A percentile compares a stretch with the other conserved stretches of the same genome.
Evolutionary conservation across 92 coral and sea anemone species (phyloP).

Genomic region (Pocillopora meandrina): DNA sequence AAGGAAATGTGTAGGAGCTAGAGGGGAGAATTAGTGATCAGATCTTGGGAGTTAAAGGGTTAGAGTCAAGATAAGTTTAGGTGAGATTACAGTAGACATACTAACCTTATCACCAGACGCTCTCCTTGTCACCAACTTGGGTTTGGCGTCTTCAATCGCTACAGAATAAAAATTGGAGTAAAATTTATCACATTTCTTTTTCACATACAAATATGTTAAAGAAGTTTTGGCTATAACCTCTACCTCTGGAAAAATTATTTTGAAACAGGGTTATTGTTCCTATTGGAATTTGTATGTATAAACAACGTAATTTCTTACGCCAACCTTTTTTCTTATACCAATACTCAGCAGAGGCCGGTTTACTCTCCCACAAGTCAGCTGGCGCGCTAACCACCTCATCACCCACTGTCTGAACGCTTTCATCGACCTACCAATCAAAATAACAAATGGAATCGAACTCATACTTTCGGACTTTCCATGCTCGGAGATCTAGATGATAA

Average conservation of each 20-base stretch:
- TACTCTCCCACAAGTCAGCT: constrained; percentile 81
- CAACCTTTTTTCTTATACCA: constrained; percentile 82
- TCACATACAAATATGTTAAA: not conserved
- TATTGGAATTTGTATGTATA: not conserved
- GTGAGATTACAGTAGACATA: not conserved
- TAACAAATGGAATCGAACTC: no score
- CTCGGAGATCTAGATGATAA: no score
- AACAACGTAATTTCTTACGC: not conserved
- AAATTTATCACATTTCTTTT: not conserved
- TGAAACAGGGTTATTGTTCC: no score
- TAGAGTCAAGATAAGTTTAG: no score
- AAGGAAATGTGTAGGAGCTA: no score
- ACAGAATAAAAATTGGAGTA: not conserved
- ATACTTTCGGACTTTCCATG: no score
- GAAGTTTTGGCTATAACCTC: not conserved
- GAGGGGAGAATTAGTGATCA: no score
- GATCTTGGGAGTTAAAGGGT: no score
- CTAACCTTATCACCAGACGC: constrained; percentile 80
- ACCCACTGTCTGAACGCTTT: constrained; percentile 64
- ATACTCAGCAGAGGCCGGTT: constrained; percentile 73
- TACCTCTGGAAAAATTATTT: not conserved
- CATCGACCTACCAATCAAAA: constrained; percentile 45
- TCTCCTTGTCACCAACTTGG: constrained; percentile 52
- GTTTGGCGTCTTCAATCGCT: constrained; percentile 55
- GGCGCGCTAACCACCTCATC: constrained; percentile 56